Evolutionary conservation across 2,888 invertebrate species (phyloP).

Genomic region (Ophraella communa): DNA sequence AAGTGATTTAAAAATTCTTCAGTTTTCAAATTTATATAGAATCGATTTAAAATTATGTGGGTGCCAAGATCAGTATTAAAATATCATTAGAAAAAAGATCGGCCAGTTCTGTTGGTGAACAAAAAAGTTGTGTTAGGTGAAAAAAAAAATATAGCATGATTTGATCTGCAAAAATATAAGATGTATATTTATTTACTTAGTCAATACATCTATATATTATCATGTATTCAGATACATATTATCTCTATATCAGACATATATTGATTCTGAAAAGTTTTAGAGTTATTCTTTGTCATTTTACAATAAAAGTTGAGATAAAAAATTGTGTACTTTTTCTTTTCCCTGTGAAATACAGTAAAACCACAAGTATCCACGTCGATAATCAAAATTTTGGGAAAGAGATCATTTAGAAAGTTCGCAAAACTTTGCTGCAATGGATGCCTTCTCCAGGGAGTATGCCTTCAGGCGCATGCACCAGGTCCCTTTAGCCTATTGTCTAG

Average conservation of each 20-base stretch:
- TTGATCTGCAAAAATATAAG: constrained; percentile 38
- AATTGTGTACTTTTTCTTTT: constrained; percentile 10
- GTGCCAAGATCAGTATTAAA: constrained; percentile 60
- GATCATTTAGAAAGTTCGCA: too few relatives aligned
- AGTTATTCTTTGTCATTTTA: constrained; percentile 77
- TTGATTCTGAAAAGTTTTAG: constrained; percentile 66
- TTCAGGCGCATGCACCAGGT: too few relatives aligned
- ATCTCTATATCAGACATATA: constrained; percentile 58
- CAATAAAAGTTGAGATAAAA: constrained; percentile 63
- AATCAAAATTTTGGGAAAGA: too few relatives aligned
- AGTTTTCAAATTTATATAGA: constrained; percentile 39
- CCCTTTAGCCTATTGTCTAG: too few relatives aligned
- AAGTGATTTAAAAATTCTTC: constrained; percentile 14
- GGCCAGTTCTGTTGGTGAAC: constrained; percentile 56
- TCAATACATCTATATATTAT: constrained; percentile 52
- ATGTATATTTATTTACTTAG: constrained; percentile 47
- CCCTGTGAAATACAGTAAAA: not conserved
- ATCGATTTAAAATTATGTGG: constrained; percentile 43
- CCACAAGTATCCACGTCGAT: too few relatives aligned
- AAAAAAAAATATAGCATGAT: constrained; percentile 35
- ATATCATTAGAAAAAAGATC: constrained; percentile 45
- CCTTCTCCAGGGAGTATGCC: too few relatives aligned
- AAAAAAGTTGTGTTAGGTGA: constrained; percentile 28
- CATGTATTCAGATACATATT: constrained; percentile 59
- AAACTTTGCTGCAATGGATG: too few relatives aligned